Evolutionary conservation across 2,113 vertebrate genomes (phyloP).

Genomic region (Diphyllodes magnificus): DNA sequence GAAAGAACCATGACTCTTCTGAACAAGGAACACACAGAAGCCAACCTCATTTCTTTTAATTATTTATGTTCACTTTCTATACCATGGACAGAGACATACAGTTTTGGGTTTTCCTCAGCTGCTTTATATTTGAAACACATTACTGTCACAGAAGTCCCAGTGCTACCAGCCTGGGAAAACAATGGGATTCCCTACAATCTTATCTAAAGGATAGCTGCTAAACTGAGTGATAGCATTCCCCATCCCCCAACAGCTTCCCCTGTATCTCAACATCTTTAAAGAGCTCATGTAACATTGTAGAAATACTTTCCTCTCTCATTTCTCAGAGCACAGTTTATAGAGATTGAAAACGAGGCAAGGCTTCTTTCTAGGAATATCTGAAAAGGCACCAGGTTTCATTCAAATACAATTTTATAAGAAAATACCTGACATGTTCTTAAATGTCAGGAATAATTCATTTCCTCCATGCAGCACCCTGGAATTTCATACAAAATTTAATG

Average conservation of each 20-base stretch:
- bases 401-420: neutral
- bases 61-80: neutral
- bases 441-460: neutral
- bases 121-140: neutral
- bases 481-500: neutral
- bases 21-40: neutral
- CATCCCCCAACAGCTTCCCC: neutral
- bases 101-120: neutral
- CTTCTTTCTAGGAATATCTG: neutral
- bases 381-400: neutral
- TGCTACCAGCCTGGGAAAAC: neutral
- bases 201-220: neutral
- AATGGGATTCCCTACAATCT: neutral
- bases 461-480: neutral
- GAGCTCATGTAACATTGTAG: neutral
- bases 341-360: neutral
- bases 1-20: neutral
- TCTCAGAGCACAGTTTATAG: neutral
- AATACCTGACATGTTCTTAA: neutral
- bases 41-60: neutral
- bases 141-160: neutral
- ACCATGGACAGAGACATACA: conserved; percentile 49
- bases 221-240: neutral
- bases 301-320: neutral
- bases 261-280: neutral